phyloP scores from a whole-genome alignment of 2,888 invertebrate species.

The Nomada lathburiana region DNA sequence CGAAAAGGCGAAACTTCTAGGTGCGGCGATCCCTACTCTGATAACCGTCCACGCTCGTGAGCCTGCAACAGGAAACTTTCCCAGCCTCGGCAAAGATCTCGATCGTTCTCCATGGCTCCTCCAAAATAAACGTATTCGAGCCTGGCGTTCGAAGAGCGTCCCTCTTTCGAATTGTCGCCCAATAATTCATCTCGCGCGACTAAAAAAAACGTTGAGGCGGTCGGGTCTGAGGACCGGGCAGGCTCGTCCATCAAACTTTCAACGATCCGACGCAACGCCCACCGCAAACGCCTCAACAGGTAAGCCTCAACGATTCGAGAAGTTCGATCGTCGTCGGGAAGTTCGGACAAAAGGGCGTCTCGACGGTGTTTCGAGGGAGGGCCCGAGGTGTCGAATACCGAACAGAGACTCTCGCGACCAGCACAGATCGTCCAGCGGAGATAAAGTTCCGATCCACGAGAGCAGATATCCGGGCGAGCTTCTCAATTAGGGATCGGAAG shows the following conservation, averaged over 20 bases:
- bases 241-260: slow-evolving; percentile 37
- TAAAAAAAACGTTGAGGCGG: neutral
- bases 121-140: neutral
- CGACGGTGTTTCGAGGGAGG: slow-evolving; percentile 34
- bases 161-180: neutral
- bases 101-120: too few species aligned
- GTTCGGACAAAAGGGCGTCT: slow-evolving; percentile 50
- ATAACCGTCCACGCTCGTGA: slow-evolving; percentile 61
- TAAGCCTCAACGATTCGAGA: slow-evolving; percentile 31
- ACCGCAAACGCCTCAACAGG: slow-evolving; percentile 38
- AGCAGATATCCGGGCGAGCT: slow-evolving; percentile 65
- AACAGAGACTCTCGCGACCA: neutral
- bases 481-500: slow-evolving; percentile 75
- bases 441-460: slow-evolving; percentile 60
- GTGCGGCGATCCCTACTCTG: slow-evolving; percentile 63
- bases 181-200: slow-evolving; percentile 20
- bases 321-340: slow-evolving; percentile 43
- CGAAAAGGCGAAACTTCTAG: slow-evolving; percentile 53
- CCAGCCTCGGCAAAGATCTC: slow-evolving; percentile 8
- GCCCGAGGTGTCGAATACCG: slow-evolving; percentile 38
- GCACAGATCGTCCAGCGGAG: slow-evolving; percentile 8
- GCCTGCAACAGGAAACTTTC: slow-evolving; percentile 58
- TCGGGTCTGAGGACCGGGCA: neutral
- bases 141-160: neutral
- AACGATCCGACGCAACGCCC: slow-evolving; percentile 24